A percentile compares a stretch with the other conserved stretches of the same genome.
Conservation (phyloP, 2,113 vertebrate species). For the Pontoporia blainvillei region DNA sequence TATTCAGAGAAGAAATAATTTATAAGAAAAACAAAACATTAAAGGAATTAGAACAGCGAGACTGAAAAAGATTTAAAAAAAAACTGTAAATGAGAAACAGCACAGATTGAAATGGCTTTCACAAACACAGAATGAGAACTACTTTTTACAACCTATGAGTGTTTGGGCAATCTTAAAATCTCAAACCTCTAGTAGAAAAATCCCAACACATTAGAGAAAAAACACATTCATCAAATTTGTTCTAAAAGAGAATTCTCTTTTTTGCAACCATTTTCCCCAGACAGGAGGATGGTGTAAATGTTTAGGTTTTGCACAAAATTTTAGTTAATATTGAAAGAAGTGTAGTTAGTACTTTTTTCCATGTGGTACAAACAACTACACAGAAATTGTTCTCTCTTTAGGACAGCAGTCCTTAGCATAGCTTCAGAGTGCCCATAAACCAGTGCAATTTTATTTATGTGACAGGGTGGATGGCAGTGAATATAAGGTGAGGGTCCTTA, state of each 20-base stretch:
- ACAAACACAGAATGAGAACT: not conserved
- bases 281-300: not conserved
- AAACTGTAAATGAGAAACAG: not conserved
- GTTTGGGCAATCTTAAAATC: not conserved
- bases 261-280: not conserved
- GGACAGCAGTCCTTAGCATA: not conserved
- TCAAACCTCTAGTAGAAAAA: not conserved
- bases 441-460: not conserved
- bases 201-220: not conserved
- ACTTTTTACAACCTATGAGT: not conserved
- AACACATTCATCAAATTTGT: not conserved
- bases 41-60: not conserved
- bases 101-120: not conserved
- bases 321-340: not conserved
- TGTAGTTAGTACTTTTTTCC: not conserved
- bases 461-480: not conserved
- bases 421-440: not conserved
- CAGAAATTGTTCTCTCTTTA: not conserved
- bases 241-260: constrained; percentile 39
- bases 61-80: not conserved
- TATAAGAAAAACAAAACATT: not conserved
- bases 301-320: not conserved
- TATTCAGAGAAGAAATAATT: not conserved
- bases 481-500: not conserved
- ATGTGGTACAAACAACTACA: not conserved